Percentiles rank a stretch among this genome's conserved stretches.
Conservation (phyloP, 2,888 invertebrate genomes). For the Melieria picta region DNA sequence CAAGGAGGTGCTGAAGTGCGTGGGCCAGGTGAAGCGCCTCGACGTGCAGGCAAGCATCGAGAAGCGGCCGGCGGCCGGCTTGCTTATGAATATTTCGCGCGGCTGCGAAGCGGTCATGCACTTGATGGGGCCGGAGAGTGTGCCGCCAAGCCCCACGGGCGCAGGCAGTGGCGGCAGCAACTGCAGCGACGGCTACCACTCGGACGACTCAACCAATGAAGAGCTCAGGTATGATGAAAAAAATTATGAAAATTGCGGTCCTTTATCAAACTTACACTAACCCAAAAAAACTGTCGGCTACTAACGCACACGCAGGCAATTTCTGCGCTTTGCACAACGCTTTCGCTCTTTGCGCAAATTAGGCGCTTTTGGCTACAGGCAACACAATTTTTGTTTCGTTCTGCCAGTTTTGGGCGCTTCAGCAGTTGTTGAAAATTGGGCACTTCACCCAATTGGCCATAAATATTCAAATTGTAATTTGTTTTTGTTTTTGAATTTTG, state of each 20-base stretch:
- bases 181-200: constrained; percentile 85
- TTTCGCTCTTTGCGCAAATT: too few species aligned
- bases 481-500: background rate
- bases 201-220: constrained; percentile 72
- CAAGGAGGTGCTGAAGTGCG: constrained; percentile 83
- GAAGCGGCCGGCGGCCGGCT: constrained; percentile 75
- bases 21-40: constrained; percentile 74
- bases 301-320: too few species aligned
- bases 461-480: background rate
- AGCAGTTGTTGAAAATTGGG: too few species aligned
- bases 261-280: background rate
- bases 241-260: background rate
- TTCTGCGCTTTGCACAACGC: too few species aligned
- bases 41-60: constrained; percentile 74
- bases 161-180: constrained; percentile 68
- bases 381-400: too few species aligned
- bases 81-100: constrained; percentile 78
- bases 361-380: too few species aligned
- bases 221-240: constrained; percentile 60
- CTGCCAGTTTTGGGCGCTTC: too few species aligned
- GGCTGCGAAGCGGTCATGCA: constrained; percentile 81
- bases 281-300: background rate
- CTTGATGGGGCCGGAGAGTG: constrained; percentile 72
- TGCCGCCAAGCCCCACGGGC: constrained; percentile 66
- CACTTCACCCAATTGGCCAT: too few species aligned